Percentiles rank a stretch among this genome's conserved stretches.
These are phyloP conservation scores for Regulus satrapa DNA, from an alignment of 2,113 vertebrate genomes.

Conservation along the genomic window DNA sequence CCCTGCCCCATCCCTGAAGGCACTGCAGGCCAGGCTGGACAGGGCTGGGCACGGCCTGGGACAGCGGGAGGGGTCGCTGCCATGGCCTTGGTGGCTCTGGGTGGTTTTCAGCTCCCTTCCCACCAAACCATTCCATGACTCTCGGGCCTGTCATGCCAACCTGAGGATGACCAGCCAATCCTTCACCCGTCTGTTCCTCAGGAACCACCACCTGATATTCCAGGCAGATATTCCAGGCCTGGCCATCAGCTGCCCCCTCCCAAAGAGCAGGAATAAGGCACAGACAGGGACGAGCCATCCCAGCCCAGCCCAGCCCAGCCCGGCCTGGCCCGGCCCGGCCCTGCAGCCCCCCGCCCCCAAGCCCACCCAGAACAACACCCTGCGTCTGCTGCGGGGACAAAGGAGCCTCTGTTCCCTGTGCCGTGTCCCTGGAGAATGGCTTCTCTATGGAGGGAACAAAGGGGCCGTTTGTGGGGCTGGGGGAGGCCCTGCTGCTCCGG, in stretches of 20 bases:
- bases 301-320: background rate
- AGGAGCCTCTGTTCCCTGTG: background rate
- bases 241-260: background rate
- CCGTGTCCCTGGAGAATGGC: background rate
- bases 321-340: too few species aligned
- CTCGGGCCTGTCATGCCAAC: rapidly evolving
- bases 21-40: background rate
- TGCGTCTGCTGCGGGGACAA: background rate
- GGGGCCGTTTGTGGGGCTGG: background rate
- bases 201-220: rapidly evolving
- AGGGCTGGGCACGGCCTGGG: background rate
- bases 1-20: background rate
- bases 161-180: background rate
- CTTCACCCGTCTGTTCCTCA: rapidly evolving
- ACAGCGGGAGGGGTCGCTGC: background rate
- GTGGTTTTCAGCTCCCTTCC: too few species aligned
- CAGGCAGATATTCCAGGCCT: too few species aligned
- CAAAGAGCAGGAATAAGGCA: rapidly evolving
- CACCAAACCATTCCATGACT: rapidly evolving
- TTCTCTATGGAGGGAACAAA: background rate
- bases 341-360: background rate
- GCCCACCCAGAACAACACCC: background rate
- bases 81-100: background rate
- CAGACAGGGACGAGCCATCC: background rate
- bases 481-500: background rate